Percentiles rank a stretch among this genome's conserved stretches.
These are phyloP conservation scores for Plecturocebus donacophilus DNA, from an alignment of 2,113 vertebrate genomes.

Conservation along the genomic window DNA sequence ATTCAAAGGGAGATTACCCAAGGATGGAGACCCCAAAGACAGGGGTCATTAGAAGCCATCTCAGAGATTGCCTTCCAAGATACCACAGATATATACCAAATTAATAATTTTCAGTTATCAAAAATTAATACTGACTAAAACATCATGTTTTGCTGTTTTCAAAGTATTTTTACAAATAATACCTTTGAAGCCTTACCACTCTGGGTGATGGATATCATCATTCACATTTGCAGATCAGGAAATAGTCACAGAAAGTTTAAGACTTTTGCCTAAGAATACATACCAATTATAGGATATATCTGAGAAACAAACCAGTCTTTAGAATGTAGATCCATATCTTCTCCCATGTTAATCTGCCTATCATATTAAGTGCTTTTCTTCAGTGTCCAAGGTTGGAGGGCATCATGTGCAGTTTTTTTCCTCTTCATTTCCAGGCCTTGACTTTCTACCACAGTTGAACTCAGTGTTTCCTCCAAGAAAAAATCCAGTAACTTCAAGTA, in stretches of 20 bases:
- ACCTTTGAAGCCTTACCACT: background rate
- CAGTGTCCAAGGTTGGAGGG: background rate
- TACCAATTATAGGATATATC: background rate
- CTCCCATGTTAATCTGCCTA: background rate
- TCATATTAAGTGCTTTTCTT: background rate
- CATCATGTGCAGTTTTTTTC: background rate
- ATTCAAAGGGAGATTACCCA: background rate
- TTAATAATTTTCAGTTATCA: background rate
- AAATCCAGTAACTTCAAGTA: conserved; percentile 79
- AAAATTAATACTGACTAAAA: background rate
- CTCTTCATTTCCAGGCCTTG: conserved; percentile 80
- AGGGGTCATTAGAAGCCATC: background rate
- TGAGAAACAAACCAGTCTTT: background rate
- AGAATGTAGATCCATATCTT: background rate
- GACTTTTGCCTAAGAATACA: background rate
- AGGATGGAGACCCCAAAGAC: background rate
- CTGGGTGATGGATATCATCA: background rate
- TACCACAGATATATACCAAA: background rate
- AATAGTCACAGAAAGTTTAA: background rate
- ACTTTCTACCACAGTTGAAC: conserved; percentile 86
- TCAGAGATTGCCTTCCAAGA: background rate
- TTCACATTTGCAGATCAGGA: background rate
- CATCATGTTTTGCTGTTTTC: background rate
- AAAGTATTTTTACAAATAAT: background rate
- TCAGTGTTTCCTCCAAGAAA: conserved; percentile 85